Evolutionary conservation across 2,113 vertebrate genomes (phyloP), one percentile per base, ranked within the genome.

Genomic region (Cynoglossus semilaevis): DNA sequence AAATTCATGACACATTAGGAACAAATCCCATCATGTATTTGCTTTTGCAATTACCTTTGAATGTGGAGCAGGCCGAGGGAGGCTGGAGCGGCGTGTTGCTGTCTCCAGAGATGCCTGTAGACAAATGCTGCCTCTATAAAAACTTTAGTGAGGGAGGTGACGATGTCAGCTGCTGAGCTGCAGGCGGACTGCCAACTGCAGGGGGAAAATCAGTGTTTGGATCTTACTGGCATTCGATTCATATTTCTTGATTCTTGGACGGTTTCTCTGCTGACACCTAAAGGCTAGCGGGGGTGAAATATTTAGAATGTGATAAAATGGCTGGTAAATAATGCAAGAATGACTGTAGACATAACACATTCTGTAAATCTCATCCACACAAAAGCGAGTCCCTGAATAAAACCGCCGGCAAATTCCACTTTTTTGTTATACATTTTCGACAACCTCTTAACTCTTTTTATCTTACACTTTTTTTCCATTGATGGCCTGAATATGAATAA

Each of bases 261-360:
- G 74, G 61, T 69, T 77, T 82, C 82, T 82, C 76, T 82, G 80
- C 79, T 88, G 82, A 86, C 86, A 82, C 73, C 86, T 76, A 82
- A 73, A 70, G 82, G 82, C 72, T 54, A 50, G 14, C 36, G 14
- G 41, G n/a, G 47, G 43, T 67, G 41, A 80, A 72, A 70, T 68
- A 81, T 72, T 67, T 6, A 68, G 43, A 51, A 55, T 19, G 29
- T 45, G 41, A 36, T 48, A 8, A 29, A 29, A 29, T 6, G 22
- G 22, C 22, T 6, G 22, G 22, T 29, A 61, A 63, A 55, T 69
- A 63, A 65, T 72, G 29, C 56, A 42, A 56, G 57, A 52, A 54
- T 52, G 15, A 38, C 45, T 56, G 12, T 36, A 48, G 62, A 73
- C 41, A 49, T 56, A n/a, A 17, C 29, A 57, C 51, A 63, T 29